These are phyloP conservation scores for Oreohelix idahoensis DNA, from an alignment of 1,140 invertebrate species.

Conservation along the genomic window DNA sequence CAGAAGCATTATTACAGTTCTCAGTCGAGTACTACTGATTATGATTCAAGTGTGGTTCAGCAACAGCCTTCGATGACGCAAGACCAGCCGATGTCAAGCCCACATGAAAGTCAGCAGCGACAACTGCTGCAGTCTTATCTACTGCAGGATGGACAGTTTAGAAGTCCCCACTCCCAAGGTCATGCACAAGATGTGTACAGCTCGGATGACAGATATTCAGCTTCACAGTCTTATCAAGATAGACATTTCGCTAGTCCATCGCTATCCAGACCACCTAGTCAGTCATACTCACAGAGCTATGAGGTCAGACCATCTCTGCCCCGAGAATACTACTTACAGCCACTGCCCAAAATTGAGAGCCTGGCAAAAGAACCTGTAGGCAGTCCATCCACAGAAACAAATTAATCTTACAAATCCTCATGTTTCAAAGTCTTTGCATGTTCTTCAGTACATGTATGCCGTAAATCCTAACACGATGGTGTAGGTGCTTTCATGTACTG, in stretches of 20 bases:
- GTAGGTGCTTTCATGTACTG: no score
- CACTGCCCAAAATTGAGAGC: constrained; percentile 27
- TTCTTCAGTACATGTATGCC: no score
- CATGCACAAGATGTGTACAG: not conserved
- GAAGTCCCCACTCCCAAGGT: not conserved
- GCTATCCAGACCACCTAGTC: not conserved
- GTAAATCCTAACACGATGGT: no score
- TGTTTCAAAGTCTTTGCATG: no score
- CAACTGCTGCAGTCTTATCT: not conserved
- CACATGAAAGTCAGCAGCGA: not conserved
- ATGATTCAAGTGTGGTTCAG: not conserved
- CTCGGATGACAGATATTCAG: not conserved
- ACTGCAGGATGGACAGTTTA: not conserved
- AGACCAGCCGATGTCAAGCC: not conserved
- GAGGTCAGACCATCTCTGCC: not conserved
- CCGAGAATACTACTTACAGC: not conserved
- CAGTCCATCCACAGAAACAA: not conserved
- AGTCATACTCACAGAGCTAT: not conserved
- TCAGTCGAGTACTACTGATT: not conserved
- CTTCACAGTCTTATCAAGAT: not conserved
- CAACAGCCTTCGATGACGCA: not conserved
- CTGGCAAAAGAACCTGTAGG: not conserved
- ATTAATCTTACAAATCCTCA: not conserved
- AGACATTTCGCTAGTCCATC: not conserved
- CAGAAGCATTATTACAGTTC: constrained; percentile 18